Percentiles rank a stretch among this genome's conserved stretches.
These are phyloP conservation scores for Drosophila biarmipes DNA, from an alignment of 1,140 invertebrate species.

Conservation along the genomic window DNA sequence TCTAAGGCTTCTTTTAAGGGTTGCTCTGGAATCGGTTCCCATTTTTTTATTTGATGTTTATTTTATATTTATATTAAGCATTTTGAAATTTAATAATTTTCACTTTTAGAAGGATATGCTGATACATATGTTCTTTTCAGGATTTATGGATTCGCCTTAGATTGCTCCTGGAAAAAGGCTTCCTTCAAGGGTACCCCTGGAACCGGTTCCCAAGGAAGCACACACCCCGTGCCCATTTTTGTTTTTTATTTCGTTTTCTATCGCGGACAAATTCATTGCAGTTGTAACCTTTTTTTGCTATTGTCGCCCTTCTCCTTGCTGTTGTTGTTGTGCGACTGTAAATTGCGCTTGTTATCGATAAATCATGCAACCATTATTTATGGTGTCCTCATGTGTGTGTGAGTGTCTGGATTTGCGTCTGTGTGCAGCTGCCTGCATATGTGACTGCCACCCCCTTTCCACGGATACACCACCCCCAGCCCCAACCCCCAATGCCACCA, in stretches of 20 bases:
- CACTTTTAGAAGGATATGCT: too few species aligned
- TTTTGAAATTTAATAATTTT: too few species aligned
- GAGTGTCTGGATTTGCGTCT: constrained; percentile 56
- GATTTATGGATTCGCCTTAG: too few species aligned
- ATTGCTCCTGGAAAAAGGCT: too few species aligned
- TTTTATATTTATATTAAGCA: too few species aligned
- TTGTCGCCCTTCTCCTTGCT: constrained; percentile 44
- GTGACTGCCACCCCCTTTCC: constrained; percentile 45
- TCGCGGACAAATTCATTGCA: constrained; percentile 80
- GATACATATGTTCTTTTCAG: too few species aligned
- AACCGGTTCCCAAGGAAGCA: not conserved
- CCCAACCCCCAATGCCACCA: not conserved
- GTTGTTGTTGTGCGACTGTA: constrained; percentile 74
- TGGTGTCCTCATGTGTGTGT: constrained; percentile 68
- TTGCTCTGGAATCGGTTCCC: too few species aligned
- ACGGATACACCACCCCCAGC: too few species aligned
- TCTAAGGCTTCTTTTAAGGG: too few species aligned
- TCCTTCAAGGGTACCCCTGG: constrained; percentile 2
- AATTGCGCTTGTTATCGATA: constrained; percentile 84
- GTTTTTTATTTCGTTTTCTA: constrained; percentile 75
- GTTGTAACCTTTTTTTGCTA: constrained; percentile 73
- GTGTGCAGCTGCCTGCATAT: constrained; percentile 75
- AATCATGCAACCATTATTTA: constrained; percentile 84
- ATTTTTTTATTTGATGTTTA: too few species aligned
- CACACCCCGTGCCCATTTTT: constrained; percentile 21